Evolutionary conservation across 2,888 invertebrate genomes (phyloP), one percentile per base, ranked within the genome.

Genomic region (Synanthedon vespiformis): DNA sequence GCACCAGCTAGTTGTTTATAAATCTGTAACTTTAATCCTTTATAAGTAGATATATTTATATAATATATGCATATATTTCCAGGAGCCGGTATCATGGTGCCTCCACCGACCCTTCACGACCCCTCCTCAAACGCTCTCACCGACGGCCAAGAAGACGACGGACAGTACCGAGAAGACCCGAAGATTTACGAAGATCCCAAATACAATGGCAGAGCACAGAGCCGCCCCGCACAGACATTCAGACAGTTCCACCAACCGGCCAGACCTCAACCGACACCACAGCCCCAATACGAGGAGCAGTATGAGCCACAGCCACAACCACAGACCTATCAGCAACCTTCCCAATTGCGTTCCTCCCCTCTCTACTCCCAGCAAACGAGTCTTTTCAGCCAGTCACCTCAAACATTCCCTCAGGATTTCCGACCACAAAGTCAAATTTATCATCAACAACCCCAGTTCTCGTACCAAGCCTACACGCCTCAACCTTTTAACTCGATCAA

Each of bases 81-180:
- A 90, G 90, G 90, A 54, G 73, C 81, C 16, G 90, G 89, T 54
- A 95, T 95, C 67, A 93, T 93, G 79, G 95, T 95, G 1, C 92
- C 95, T 0, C 95, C 95, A n/a, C 93, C 95, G 4, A 92, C 94
- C 0, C 67, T 92, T 16, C 89, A 88, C 69, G 89, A 88, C 56
- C 80, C 83, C 0, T 74, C 81, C 0, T 73, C 81, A 53, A 89
- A 89, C 67, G 83, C 88, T 0, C 70, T 88, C 40, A 88, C 88
- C 6, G 91, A 91, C 47, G 89, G 90, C 57, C 92, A 93, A 68
- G 91, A 94, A 66, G 95, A 95, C 67, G 95, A 95, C 68, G 95
- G 95, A 0, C 95, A 95, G 66, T 95, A 95, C 77, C 89, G 94
- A 49, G 95, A 95, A 70, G 95, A 95, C 72, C 95, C 95, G 0